Base-by-base conservation (phyloP, 1,140 invertebrate species). In the Hyles euphorbiae region DNA sequence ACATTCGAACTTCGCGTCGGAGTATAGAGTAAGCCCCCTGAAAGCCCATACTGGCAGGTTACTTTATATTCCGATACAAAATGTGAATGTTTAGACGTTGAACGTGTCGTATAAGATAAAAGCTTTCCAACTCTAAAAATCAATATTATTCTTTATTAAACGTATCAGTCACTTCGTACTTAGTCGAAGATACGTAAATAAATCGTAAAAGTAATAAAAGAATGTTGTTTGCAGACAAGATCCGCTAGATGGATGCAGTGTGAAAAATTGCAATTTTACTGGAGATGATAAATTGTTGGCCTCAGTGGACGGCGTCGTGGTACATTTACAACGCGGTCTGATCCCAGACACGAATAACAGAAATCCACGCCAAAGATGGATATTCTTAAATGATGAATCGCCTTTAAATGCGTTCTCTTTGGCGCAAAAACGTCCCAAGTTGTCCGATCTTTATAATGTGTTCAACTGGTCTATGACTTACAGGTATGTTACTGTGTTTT, bases 381-480 rank as follows among this genome's bases (percentile, higher is more conserved):
- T 83, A 52, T 86, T 86, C 59, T 59, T 83, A 34, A 78, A 59
- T 33, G 83, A 86, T 43, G 83, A 86, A 59, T 79, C 80, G 0
- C 80, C 83, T 10, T 51, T 34, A 4, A 57, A 81, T 59, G 34
- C 72, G 2, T 84, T 84, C 65, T 74, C 69, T 5, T 63, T 77
- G 66, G 56, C 81, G 5, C 53, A 33, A 34, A 7, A 12, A 22
- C 54, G 11, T 43, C 70, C 67, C 1, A 64, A 59, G 0, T 52
- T 76, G 9, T 36, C 60, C 34, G 68, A 90, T 36, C 92, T 92
- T 56, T 87, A 92, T 54, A 87, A 90, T 33, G 32, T 92, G 5
- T 95, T 95, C 70, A 95, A 95, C 74, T 95, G 94, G 94, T 94
- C 94, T 1, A 95, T 95, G 94, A 92, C 91, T 2, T 95, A 95